Conservation (phyloP, 2,113 vertebrate genomes). For the Tachycineta bicolor region DNA sequence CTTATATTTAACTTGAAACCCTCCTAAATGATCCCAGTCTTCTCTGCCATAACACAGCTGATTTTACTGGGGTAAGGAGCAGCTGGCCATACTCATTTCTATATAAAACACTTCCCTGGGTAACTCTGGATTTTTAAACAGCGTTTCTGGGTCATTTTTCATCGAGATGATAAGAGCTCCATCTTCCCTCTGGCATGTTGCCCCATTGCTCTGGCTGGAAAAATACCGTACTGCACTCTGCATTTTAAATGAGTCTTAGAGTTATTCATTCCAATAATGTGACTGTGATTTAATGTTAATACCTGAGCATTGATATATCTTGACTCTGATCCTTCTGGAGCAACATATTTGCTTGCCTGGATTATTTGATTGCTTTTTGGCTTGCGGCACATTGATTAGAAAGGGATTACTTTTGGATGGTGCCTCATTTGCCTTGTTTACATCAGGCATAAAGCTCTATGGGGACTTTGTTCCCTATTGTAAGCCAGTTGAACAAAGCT, state of each 20-base stretch:
- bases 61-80: neutral
- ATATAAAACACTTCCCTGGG: neutral
- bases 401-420: neutral
- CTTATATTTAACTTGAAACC: neutral
- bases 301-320: constrained; percentile 14
- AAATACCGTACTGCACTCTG: neutral
- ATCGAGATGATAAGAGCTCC: neutral
- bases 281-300: constrained; percentile 44
- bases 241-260: constrained; percentile 11
- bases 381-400: neutral
- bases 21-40: neutral
- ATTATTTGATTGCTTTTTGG: constrained; percentile 17
- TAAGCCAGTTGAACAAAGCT: neutral
- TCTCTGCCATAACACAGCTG: neutral
- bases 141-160: neutral
- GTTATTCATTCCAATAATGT: constrained; percentile 30
- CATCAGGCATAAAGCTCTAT: neutral
- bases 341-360: constrained; percentile 2
- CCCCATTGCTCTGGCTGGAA: constrained; percentile 36
- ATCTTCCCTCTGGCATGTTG: constrained; percentile 10
- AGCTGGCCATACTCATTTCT: neutral
- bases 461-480: constrained; percentile 15
- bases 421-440: constrained; percentile 34
- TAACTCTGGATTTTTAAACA: constrained; percentile 19
- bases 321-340: neutral